Base-by-base conservation (phyloP, 2,113 vertebrate genomes). In the Paraplagusia blochii region DNA sequence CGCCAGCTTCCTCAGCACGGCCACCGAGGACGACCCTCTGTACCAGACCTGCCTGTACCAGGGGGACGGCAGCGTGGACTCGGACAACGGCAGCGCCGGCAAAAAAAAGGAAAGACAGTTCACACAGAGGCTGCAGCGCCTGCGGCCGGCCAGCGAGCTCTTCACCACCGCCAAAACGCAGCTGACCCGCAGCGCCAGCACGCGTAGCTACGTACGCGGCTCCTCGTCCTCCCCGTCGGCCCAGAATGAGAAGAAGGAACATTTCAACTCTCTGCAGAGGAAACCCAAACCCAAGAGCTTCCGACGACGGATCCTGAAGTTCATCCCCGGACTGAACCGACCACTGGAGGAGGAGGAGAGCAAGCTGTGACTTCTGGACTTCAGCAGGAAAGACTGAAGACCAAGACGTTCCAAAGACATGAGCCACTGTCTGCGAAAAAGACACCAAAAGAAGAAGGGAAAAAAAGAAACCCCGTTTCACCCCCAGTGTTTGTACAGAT, bases 331-430 rank as follows among this genome's bases (percentile, higher is more conserved):
- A 13, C 87, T 98, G 73, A 98, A 98, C 83, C 90, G 91, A 58
- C 92, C 94, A 0, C 81, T 98, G 81, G 96, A 98, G 74, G 96
- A 98, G 83, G 95, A 97, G 77, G 95, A 97, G 83, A 98, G 96
- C 86, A 95, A 96, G 77, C 88, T 98, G 75, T 96, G 91, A 89
- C 46, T 55, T 33, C 0, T 1, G 17, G 35, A 8, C 19, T 53
- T 57, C 35, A 6, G 4, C n/a, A 5, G 2, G 22, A 11, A 9
- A 11, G 10, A 40, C 38, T 4, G 22, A 29, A 40, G 38, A 10
- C 5, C 38, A 38, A 16, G 12, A 19, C 29, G 36, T 56, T 11
- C 46, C 67, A 65, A 54, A 79, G 66, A 72, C 73, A 53, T 11
- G 33, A 16, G 5, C 22, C 22, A 29, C 2, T 29, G 22, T 29